A percentile compares a stretch with the other conserved stretches of the same genome.
Conservation (phyloP, 2,888 invertebrate species). For the Xestia xanthographa region DNA sequence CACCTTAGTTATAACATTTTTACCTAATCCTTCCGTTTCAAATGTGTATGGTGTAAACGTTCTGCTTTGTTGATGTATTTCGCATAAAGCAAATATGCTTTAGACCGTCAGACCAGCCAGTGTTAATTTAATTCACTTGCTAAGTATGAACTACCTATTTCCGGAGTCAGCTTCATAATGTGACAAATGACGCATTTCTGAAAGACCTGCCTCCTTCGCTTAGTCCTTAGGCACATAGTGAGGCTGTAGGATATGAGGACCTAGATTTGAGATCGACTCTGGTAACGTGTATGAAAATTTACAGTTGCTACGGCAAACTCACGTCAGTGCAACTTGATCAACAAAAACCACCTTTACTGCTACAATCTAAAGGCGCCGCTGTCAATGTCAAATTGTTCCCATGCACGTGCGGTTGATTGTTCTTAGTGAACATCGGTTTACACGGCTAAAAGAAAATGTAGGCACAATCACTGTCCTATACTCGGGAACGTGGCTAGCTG, state of each 20-base stretch:
- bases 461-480: neutral
- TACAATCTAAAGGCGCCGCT: neutral
- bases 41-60: neutral
- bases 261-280: neutral
- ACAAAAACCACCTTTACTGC: neutral
- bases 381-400: neutral
- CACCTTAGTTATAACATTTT: neutral
- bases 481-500: neutral
- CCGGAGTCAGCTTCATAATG: neutral
- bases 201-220: no score
- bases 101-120: neutral
- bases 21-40: neutral
- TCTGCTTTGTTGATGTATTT: neutral
- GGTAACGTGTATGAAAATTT: neutral
- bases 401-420: neutral
- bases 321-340: neutral
- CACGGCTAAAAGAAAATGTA: neutral
- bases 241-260: no score
- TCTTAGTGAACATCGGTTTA: conserved; percentile 27
- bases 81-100: neutral
- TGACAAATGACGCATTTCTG: neutral
- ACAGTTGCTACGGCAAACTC: neutral
- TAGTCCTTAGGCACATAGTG: neutral
- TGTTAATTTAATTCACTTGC: neutral
- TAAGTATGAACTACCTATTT: neutral